Evolutionary conservation across 2,113 vertebrate genomes (phyloP), one percentile per base, ranked within the genome.

Genomic region (Phodopus roborovskii): DNA sequence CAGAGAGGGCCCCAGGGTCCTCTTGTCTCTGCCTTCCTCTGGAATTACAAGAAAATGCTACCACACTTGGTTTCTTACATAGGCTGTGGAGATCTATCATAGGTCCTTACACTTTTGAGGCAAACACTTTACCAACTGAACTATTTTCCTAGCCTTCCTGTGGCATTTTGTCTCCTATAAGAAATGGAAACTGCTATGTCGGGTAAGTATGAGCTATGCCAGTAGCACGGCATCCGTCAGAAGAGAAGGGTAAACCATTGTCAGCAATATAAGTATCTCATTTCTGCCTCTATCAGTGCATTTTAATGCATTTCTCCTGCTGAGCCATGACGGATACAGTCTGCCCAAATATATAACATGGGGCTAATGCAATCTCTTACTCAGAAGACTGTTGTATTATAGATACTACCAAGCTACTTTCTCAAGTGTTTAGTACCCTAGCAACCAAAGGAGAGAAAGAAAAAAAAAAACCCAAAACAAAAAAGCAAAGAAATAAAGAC

Each of bases 301-400:
- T 96, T 97, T 97, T 96, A 97, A 97, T 96, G 96, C 96, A 97
- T 97, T 97, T 98, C 97, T 97, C 95, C 92, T 93, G 96, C 86
- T 0, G 0, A 96, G 91, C 64, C 39, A 73, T 96, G 96, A 97
- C 97, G 96, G 91, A 97, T 93, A 97, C 78, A 93, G 89, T 96
- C 75, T 97, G 86, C 60, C 92, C 95, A 97, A 96, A 97, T 97
- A 97, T 96, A 97, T 97, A 96, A 97, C 89, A 88, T 36, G 88
- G 53, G 96, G 64, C 96, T 98, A 97, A 97, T 96, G 74, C 66
- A 95, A 96, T 97, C 96, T 95, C 96, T 97, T 96, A 96, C 84
- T 96, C 79, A 77, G 92, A 97, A 97, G 96, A 89, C 94, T 87
- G 85, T 91, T 89, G 70, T 95, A 93, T 96, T 96, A 95, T 82